Conservation (phyloP, 2,113 vertebrate species). For the Felis chaus region DNA sequence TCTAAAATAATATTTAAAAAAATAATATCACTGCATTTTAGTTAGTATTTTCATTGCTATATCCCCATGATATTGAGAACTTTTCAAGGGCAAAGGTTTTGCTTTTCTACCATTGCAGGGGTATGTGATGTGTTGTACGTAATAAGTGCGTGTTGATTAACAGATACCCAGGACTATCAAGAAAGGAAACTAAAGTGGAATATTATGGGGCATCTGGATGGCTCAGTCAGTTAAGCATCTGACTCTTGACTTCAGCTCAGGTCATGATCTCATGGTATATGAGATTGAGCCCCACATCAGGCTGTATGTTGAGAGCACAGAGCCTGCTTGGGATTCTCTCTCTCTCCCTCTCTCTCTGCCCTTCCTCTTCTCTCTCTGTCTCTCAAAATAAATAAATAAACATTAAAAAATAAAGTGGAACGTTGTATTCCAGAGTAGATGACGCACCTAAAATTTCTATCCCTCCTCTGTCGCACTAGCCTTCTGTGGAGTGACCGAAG, state of each 20-base stretch:
- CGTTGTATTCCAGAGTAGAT: accelerated
- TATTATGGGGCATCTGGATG: accelerated
- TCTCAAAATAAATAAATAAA: too few relatives aligned
- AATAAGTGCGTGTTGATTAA: not conserved
- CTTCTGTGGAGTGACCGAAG: accelerated
- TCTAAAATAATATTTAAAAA: too few relatives aligned
- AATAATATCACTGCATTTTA: not conserved
- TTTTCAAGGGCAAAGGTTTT: not conserved
- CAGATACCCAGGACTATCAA: accelerated
- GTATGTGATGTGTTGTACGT: accelerated
- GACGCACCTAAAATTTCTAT: accelerated
- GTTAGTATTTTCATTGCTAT: not conserved
- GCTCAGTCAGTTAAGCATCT: too few relatives aligned
- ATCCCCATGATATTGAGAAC: accelerated
- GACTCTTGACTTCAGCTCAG: too few relatives aligned
- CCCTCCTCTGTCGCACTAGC: accelerated
- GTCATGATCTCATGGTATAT: too few relatives aligned
- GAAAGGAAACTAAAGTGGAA: not conserved
- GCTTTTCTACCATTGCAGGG: not conserved
- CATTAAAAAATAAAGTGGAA: not conserved
- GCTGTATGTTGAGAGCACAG: too few relatives aligned
- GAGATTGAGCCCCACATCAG: too few relatives aligned
- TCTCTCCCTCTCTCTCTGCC: too few relatives aligned
- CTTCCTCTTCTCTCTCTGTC: too few relatives aligned
- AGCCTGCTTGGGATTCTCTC: too few relatives aligned